Evolutionary conservation across 1,140 invertebrate genomes (phyloP).

Genomic region (Nasonia longicornis): DNA sequence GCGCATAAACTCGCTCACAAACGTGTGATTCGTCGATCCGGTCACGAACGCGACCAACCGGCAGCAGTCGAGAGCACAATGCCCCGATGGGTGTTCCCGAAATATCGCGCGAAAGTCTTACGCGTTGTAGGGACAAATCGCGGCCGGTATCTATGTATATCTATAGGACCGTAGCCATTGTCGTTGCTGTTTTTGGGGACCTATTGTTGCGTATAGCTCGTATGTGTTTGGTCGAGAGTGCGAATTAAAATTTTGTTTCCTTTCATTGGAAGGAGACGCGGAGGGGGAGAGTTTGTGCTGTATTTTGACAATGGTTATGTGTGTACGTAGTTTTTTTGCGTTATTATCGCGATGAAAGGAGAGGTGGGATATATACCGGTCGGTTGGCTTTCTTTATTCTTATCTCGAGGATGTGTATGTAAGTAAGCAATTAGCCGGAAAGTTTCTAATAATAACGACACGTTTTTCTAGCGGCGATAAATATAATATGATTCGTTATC

Average conservation of each 20-base stretch:
- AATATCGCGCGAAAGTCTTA: conserved; percentile 4
- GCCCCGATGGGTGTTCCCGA: conserved; percentile 27
- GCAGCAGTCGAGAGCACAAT: conserved; percentile 20
- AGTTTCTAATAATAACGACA: too few species aligned
- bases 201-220: neutral
- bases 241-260: conserved; percentile 40
- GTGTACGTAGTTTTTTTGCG: neutral
- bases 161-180: neutral
- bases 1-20: neutral
- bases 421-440: too few species aligned
- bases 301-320: neutral
- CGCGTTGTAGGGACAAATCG: conserved; percentile 29
- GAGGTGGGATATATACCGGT: neutral
- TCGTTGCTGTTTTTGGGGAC: conserved; percentile 17
- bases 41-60: neutral
- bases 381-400: neutral
- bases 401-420: neutral
- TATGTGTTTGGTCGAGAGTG: neutral
- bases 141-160: neutral
- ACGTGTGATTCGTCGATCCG: conserved; percentile 27
- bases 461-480: too few species aligned
- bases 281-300: neutral
- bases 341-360: neutral
- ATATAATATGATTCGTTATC: too few species aligned
- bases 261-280: neutral